Conservation (phyloP, 2,888 invertebrate genomes). For the Eugnorisma glareosa region DNA sequence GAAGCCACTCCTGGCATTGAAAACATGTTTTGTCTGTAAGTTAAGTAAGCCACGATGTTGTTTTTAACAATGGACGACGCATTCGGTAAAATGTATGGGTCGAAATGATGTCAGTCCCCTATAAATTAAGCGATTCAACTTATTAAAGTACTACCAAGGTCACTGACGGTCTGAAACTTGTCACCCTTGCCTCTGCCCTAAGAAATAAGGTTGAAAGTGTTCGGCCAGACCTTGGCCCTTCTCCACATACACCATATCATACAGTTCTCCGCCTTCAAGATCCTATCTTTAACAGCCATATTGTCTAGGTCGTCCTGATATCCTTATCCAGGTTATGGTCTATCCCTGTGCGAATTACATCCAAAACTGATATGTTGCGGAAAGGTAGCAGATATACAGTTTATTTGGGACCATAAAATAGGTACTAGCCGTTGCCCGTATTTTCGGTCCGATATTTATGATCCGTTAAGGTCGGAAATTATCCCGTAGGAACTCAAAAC, state of each 20-base stretch:
- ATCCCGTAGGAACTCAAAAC: not conserved
- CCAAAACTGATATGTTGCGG: not conserved
- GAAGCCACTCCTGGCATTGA: constrained; percentile 1
- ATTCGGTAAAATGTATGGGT: not conserved
- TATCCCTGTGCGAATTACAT: not conserved
- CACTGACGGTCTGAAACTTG: no score
- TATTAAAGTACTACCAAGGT: not conserved
- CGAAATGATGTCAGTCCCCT: not conserved
- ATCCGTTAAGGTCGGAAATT: not conserved
- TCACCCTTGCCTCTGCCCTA: no score
- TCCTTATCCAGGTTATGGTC: not conserved
- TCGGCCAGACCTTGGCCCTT: not conserved
- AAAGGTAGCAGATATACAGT: not conserved
- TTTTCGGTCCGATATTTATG: not conserved
- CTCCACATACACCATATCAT: not conserved
- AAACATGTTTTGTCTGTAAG: not conserved
- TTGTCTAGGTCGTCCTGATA: not conserved
- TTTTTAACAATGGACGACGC: not conserved
- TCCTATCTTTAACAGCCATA: not conserved
- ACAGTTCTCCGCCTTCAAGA: not conserved
- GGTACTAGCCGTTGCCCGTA: not conserved
- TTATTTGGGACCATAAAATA: not conserved
- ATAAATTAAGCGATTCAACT: not conserved
- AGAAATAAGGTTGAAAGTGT: no score
- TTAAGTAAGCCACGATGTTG: not conserved